These are phyloP conservation scores for Catalaphyllia jardinei DNA, from an alignment of 64 coral and sea anemone genomes.

Conservation along the genomic window DNA sequence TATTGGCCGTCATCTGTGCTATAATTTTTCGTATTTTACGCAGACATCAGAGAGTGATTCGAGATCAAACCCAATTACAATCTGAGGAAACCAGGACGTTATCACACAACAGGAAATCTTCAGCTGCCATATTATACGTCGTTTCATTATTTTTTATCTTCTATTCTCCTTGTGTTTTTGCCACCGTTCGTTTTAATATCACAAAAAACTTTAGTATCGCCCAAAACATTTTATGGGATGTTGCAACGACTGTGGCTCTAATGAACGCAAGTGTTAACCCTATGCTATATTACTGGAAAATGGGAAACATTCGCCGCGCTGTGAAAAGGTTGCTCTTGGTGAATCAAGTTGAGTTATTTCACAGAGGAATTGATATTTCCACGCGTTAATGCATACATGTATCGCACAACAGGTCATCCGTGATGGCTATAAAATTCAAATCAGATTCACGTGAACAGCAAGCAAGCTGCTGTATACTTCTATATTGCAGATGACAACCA, in stretches of 20 bases:
- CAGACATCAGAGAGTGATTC: not conserved
- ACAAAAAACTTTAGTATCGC: not conserved
- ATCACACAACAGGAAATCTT: not conserved
- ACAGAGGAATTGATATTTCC: not conserved
- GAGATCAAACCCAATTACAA: not conserved
- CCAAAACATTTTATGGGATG: conserved; percentile 8
- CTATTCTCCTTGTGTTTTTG: not conserved
- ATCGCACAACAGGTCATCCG: not conserved
- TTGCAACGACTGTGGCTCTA: not conserved
- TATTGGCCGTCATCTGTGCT: not conserved
- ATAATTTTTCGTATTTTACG: conserved; percentile 18
- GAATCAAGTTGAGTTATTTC: not conserved
- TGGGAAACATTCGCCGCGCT: conserved; percentile 5
- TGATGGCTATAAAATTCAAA: too few species aligned
- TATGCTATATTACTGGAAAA: conserved; percentile 11
- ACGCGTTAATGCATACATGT: not conserved
- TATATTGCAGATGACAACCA: too few species aligned
- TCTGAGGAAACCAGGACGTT: not conserved
- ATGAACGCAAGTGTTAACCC: conserved; percentile 18
- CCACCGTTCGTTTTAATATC: not conserved
- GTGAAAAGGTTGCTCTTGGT: not conserved
- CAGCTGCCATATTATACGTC: not conserved
- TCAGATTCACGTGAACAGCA: too few species aligned
- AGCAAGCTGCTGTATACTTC: too few species aligned
- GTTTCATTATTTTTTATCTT: not conserved